Evolutionary conservation across 2,888 invertebrate genomes (phyloP).

Genomic region (Epirrita christyi): DNA sequence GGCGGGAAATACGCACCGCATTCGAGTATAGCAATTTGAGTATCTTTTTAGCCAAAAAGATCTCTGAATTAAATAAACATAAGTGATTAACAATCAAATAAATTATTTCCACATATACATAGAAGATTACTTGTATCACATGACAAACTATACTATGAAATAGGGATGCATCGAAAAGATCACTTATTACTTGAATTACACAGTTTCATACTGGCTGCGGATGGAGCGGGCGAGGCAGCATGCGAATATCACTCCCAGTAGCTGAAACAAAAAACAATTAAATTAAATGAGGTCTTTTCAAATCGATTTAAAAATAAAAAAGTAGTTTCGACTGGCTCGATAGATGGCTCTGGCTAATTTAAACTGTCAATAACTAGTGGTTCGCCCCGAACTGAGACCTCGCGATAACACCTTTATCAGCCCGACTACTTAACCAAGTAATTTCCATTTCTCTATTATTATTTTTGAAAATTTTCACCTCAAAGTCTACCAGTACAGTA

Average conservation of each 20-base stretch:
- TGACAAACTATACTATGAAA: conserved; percentile 33
- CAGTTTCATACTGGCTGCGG: conserved; percentile 95
- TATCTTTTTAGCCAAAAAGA: conserved; percentile 31
- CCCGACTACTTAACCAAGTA: too few species aligned
- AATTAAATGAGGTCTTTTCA: too few species aligned
- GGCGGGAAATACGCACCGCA: conserved; percentile 24
- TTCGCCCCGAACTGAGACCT: too few species aligned
- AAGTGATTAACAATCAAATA: conserved; percentile 47
- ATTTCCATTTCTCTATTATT: too few species aligned
- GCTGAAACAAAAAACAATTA: conserved; percentile 78
- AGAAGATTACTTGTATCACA: conserved; percentile 54
- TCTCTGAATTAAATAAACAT: conserved; percentile 37
- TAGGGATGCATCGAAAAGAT: conserved; percentile 16
- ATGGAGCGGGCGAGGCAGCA: conserved; percentile 97
- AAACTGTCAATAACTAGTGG: too few species aligned
- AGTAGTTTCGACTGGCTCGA: too few species aligned
- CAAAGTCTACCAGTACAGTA: too few species aligned
- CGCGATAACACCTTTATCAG: too few species aligned
- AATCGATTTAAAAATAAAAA: too few species aligned
- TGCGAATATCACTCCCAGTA: conserved; percentile 95
- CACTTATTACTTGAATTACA: conserved; percentile 71
- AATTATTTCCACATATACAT: conserved; percentile 58
- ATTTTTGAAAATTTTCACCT: too few species aligned
- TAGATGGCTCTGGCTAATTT: too few species aligned
- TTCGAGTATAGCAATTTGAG: conserved; percentile 37